Base-by-base conservation (phyloP, 2,113 vertebrate species). In the Albula goreensis region DNA sequence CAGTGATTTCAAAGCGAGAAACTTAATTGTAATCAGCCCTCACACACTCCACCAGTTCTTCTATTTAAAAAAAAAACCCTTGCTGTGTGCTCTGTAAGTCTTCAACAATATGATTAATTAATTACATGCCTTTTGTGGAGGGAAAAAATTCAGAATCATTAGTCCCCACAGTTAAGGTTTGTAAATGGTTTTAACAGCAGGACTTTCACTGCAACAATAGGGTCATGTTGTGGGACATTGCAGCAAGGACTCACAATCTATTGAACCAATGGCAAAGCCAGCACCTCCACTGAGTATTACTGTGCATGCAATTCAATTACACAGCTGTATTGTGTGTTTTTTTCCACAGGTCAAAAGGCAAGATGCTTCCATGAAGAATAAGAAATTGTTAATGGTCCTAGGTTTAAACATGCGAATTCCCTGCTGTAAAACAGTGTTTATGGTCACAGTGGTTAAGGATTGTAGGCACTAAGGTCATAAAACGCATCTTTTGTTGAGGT, bases 21-120 rank as follows among this genome's bases (percentile, higher is more conserved):
- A 87, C 91, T 80, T 95, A 96, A 96, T 96, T 96, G 95, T 96
- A 96, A 96, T 96, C 95, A 96, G 94, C 93, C 92, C 93, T 93
- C 91, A 92, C 79, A 80, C 82, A 82, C 85, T 92, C 83, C 70
- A 85, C 56, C 79, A 89, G 88, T 90, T 80, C 80, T 88, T 89
- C 89, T 86, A 90, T 90, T 90, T 87, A 89, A 88, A 87, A 93
- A 94, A 91, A 93, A 93, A 41, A 41, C 31, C 92, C 92, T 90
- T 88, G 86, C 91, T 88, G 89, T 88, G 90, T 91, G 93, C 93
- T 94, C 93, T 94, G 93, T 92, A 81, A 48, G 90, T 90, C 90
- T 90, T 91, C 91, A 94, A 92, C 92, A 93, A 91, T 92, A 87
- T 88, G 66, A 89, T 78, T 86, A 86, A 86, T 90, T 91, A 91